Conservation (phyloP, 2,888 invertebrate genomes). For the Diaprepes abbreviatus region DNA sequence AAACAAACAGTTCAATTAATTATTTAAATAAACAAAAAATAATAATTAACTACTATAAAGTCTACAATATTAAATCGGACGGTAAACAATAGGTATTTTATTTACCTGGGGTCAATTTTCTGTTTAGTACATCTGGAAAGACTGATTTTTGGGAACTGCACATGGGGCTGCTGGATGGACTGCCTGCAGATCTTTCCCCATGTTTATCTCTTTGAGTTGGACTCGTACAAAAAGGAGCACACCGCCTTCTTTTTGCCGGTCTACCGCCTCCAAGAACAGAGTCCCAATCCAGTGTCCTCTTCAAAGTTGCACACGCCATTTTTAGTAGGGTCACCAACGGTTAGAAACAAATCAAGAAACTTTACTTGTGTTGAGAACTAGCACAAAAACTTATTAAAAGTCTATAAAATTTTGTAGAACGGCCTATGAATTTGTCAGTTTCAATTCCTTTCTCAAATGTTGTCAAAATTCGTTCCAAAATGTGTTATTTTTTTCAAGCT, state of each 20-base stretch:
- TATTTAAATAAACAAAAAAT: conserved; percentile 28
- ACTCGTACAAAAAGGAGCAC: conserved; percentile 87
- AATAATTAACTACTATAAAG: not conserved
- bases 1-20: conserved; percentile 45
- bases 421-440: conserved; percentile 19
- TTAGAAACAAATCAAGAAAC: conserved; percentile 53
- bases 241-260: conserved; percentile 87
- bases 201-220: conserved; percentile 65
- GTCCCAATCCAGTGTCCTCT: conserved; percentile 96
- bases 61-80: not conserved
- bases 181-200: conserved; percentile 52
- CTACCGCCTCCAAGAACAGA: conserved; percentile 84
- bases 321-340: conserved; percentile 66
- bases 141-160: conserved; percentile 73
- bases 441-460: not conserved
- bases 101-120: conserved; percentile 92
- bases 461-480: not conserved
- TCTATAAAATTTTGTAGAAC: conserved; percentile 37
- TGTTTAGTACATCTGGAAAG: conserved; percentile 86
- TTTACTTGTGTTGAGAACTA: conserved; percentile 20
- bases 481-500: conserved; percentile 45
- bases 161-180: conserved; percentile 67
- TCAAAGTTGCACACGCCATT: conserved; percentile 99
- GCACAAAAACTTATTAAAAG: conserved; percentile 42
- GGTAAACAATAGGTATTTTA: conserved; percentile 52